These are phyloP conservation scores for Stichodactyla helianthus DNA, from an alignment of 64 coral and sea anemone species.

Conservation along the genomic window DNA sequence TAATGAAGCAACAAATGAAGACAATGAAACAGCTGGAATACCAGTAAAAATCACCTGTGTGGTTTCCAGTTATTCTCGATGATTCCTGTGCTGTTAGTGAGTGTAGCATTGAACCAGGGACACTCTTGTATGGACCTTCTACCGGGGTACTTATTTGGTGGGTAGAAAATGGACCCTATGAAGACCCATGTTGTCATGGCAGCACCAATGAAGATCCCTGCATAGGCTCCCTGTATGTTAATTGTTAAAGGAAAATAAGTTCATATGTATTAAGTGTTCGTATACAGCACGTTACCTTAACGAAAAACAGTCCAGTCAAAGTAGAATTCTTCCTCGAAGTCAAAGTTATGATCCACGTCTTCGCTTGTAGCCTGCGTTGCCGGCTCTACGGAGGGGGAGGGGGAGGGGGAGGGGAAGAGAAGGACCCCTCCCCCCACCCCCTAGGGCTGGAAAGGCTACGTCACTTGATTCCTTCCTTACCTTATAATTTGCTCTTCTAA, in stretches of 20 bases:
- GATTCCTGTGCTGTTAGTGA: slow-evolving; percentile 22
- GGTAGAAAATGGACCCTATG: slow-evolving; percentile 44
- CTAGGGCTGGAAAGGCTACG: too few species aligned
- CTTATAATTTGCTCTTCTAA: slow-evolving; percentile 90
- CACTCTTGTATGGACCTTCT: slow-evolving; percentile 45
- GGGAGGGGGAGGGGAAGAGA: too few species aligned
- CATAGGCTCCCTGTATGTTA: slow-evolving; percentile 53
- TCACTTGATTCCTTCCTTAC: slow-evolving; percentile 20
- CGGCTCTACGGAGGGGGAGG: too few species aligned
- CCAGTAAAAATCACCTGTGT: slow-evolving; percentile 34
- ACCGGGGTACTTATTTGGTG: slow-evolving; percentile 71
- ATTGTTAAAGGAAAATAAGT: not conserved
- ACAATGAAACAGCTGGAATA: not conserved
- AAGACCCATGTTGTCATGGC: slow-evolving; percentile 55
- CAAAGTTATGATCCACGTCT: too few species aligned
- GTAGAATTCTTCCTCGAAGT: too few species aligned
- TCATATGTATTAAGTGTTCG: not conserved
- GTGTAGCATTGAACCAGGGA: slow-evolving; percentile 42
- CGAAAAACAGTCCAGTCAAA: too few species aligned
- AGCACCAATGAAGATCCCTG: slow-evolving; percentile 45
- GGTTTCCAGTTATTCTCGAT: slow-evolving; percentile 65
- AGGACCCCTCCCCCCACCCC: too few species aligned
- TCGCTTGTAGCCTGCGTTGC: too few species aligned
- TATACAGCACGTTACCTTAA: too few species aligned
- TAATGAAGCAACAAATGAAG: not conserved